phyloP scores from a whole-genome alignment of 92 coral and sea anemone species.

The Siderastrea radians region DNA sequence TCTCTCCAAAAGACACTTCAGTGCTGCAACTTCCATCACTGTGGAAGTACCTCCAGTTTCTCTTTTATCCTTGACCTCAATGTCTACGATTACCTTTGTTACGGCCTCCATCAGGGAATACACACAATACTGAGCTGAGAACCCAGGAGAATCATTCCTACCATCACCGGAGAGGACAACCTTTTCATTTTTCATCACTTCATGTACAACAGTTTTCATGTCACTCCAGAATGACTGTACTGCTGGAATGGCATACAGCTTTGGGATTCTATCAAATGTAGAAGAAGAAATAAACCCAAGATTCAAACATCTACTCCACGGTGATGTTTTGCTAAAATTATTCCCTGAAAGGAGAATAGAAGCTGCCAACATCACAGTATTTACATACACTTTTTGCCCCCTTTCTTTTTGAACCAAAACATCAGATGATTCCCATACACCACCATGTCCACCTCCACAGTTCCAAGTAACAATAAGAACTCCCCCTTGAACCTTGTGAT shows the following conservation, averaged over 20 bases:
- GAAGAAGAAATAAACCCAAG: constrained; percentile 8
- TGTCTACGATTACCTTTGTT: background rate
- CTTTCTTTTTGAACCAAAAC: constrained; percentile 45
- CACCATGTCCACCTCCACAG: constrained; percentile 55
- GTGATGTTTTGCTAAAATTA: constrained; percentile 21
- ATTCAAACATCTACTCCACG: constrained; percentile 20
- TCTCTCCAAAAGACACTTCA: constrained; percentile 38
- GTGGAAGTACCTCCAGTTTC: constrained; percentile 56
- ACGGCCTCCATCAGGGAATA: too few relatives aligned
- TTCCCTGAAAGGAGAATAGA: constrained; percentile 26
- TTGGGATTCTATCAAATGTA: constrained; percentile 32
- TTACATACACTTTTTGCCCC: constrained; percentile 53
- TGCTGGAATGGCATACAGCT: constrained; percentile 18
- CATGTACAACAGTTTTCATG: too few relatives aligned
- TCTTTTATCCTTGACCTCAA: constrained; percentile 45
- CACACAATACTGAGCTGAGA: too few relatives aligned
- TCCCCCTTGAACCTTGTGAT: constrained; percentile 41
- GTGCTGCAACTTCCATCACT: constrained; percentile 55
- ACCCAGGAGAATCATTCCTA: constrained; percentile 5
- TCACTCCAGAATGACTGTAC: too few relatives aligned
- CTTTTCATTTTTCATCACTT: too few relatives aligned
- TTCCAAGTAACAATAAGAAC: constrained; percentile 36
- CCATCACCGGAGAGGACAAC: too few relatives aligned
- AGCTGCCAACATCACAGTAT: constrained; percentile 21
- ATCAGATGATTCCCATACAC: constrained; percentile 49